phyloP scores from a whole-genome alignment of 2,113 vertebrate genomes.

The Tenebrosternarchus preto region DNA sequence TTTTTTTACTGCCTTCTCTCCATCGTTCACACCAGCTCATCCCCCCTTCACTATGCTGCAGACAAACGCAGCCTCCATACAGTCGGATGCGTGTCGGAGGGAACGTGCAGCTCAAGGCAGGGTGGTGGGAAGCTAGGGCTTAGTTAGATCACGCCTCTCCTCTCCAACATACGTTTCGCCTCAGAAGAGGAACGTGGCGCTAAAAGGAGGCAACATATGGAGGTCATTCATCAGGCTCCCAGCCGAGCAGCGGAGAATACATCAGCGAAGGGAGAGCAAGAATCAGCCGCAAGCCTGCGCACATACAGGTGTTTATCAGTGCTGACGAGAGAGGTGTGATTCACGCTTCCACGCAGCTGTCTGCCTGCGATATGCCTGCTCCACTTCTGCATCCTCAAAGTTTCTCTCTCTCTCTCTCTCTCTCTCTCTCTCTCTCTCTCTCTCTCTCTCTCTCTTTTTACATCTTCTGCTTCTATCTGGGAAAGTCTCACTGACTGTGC shows the following conservation, averaged over 20 bases:
- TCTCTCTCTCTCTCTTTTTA: not conserved
- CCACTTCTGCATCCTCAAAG: not conserved
- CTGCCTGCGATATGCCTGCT: not conserved
- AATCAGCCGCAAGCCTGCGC: not conserved
- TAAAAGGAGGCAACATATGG: conserved; percentile 34
- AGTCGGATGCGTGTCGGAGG: not conserved
- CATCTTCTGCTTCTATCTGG: not conserved
- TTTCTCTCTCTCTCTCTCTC: too few species aligned
- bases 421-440: too few species aligned
- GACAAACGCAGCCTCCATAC: not conserved
- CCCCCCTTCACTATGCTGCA: not conserved
- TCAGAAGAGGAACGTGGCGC: conserved; percentile 27
- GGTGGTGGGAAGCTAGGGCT: not conserved
- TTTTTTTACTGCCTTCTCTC: not conserved
- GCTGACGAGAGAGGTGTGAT: conserved; percentile 34
- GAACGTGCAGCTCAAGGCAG: not conserved
- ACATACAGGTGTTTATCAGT: conserved; percentile 46
- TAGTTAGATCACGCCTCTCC: not conserved
- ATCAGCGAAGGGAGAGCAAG: conserved; percentile 4
- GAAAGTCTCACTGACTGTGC: not conserved
- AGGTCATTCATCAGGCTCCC: conserved; percentile 36
- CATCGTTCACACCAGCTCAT: not conserved
- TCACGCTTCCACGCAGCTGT: not conserved
- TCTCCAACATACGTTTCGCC: not conserved
- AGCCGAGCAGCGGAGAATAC: conserved; percentile 24